Evolutionary conservation across 2,797 vertebrate species (phyloP), one percentile per base, ranked within the genome.

Genomic region (Oreochromis mossambicus): DNA sequence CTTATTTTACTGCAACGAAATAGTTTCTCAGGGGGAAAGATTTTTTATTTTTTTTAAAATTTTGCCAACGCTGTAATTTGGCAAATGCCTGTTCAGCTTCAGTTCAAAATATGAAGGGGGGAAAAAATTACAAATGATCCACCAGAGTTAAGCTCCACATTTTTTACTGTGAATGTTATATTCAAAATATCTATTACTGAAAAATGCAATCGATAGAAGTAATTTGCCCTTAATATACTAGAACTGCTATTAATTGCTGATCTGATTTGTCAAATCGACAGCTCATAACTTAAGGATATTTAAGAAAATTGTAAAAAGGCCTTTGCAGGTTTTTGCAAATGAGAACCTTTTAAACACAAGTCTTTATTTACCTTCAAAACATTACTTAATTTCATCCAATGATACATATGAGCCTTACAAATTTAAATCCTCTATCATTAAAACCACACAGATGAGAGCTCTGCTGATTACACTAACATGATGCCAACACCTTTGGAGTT

Each of bases 1-100:
- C 3, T 29, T 70, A 17, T 46, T 46, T 70, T 10, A 17, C 38
- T 21, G 26, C 43, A 68, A 68, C 0, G 0, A 36, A 38, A 61
- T 19, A 0, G 34, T 61, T 61, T 61, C 56, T 61, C 3, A 34
- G 34, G 56, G 5, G 56, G 29, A 34, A 34, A 61, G 56, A 1
- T 11, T 34, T 17, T 1, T 52, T 24, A 3, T 24, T 24, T 21
- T 21, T 21, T 21, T 21, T 21, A n/a, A n/a, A 24, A 24, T 24
- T 24, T 24, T 24, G 2, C 36, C 61, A 41, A 11, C 0, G 0
- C 34, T 66, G n/a, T 1, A 66, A 3, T 43, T 68, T 68, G 36
- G 17, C 36, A 41, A 7, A 43, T 24, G 63, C 15, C 9, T 34
- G 29, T 7, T 61, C 4, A 61, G 38, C 38, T 68, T 68, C 38